phyloP scores from a whole-genome alignment of 2,888 invertebrate genomes.

The Troglohyphantes excavatus region DNA sequence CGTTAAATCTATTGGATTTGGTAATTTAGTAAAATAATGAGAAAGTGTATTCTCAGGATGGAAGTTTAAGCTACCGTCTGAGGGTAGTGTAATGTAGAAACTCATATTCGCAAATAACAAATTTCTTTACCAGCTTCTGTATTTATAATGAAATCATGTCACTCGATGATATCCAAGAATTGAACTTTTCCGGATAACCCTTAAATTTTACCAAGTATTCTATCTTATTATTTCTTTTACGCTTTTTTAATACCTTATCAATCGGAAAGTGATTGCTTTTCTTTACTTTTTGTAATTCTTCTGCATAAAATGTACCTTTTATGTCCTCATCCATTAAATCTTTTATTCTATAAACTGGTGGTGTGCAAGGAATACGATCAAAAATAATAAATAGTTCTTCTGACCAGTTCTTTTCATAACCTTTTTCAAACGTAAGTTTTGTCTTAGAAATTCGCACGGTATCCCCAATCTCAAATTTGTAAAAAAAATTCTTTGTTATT shows the following conservation, averaged over 20 bases:
- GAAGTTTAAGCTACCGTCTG: constrained; percentile 8
- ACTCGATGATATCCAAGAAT: constrained; percentile 4
- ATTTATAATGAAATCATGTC: constrained; percentile 36
- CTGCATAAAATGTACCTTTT: constrained; percentile 5
- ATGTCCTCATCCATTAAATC: constrained; percentile 33
- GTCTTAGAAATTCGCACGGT: constrained; percentile 24
- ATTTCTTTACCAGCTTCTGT: too few relatives aligned
- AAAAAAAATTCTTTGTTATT: too few relatives aligned
- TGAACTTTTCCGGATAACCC: constrained; percentile 38
- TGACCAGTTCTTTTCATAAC: constrained; percentile 63
- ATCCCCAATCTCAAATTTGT: not conserved
- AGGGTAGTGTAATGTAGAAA: constrained; percentile 33
- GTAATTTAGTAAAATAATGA: constrained; percentile 80
- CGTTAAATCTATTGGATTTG: constrained; percentile 76
- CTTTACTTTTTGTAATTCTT: constrained; percentile 6
- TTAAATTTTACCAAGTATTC: constrained; percentile 37
- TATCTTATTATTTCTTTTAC: constrained; percentile 3
- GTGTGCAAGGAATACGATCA: not conserved
- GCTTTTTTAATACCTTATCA: constrained; percentile 45
- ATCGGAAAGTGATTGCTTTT: not conserved
- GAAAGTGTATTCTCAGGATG: constrained; percentile 80
- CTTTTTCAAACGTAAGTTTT: constrained; percentile 50
- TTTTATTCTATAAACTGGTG: constrained; percentile 49
- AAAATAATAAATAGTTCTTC: constrained; percentile 38
- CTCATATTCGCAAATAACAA: constrained; percentile 12